Conservation (phyloP, 2,888 invertebrate genomes). For the Caenorhabditis sulstoni region DNA sequence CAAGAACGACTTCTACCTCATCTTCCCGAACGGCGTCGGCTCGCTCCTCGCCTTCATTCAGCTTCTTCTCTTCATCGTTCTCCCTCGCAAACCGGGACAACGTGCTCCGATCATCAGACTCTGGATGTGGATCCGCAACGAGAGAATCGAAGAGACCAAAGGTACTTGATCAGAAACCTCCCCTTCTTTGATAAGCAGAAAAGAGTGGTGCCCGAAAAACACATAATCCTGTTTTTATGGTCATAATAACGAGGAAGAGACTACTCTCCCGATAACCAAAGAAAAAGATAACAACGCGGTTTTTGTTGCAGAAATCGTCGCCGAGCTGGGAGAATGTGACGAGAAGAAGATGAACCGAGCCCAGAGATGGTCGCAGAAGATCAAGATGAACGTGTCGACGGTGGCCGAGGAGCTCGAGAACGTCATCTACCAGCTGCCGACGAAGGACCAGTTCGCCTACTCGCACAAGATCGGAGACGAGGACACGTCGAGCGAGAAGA, state of each 20-base stretch:
- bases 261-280: constrained; percentile 1
- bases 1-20: constrained; percentile 87
- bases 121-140: constrained; percentile 63
- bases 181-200: constrained; percentile 15
- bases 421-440: constrained; percentile 76
- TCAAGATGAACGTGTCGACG: constrained; percentile 74
- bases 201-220: constrained; percentile 12
- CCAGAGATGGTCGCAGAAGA: constrained; percentile 76
- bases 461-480: constrained; percentile 74
- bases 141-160: constrained; percentile 62
- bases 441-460: constrained; percentile 78
- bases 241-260: constrained; percentile 16
- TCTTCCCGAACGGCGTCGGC: constrained; percentile 89
- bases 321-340: constrained; percentile 61
- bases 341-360: constrained; percentile 64
- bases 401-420: constrained; percentile 78
- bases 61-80: constrained; percentile 87
- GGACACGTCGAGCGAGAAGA: constrained; percentile 66
- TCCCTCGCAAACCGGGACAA: constrained; percentile 83
- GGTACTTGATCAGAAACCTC: constrained; percentile 50
- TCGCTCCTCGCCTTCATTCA: constrained; percentile 87
- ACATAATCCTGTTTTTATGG: constrained; percentile 21
- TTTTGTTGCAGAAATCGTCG: constrained; percentile 65
- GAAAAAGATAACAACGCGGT: constrained; percentile 29
- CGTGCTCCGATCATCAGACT: constrained; percentile 73